These are phyloP conservation scores for Loriculus beryllinus DNA, from an alignment of 2,797 vertebrate genomes.

Conservation along the genomic window DNA sequence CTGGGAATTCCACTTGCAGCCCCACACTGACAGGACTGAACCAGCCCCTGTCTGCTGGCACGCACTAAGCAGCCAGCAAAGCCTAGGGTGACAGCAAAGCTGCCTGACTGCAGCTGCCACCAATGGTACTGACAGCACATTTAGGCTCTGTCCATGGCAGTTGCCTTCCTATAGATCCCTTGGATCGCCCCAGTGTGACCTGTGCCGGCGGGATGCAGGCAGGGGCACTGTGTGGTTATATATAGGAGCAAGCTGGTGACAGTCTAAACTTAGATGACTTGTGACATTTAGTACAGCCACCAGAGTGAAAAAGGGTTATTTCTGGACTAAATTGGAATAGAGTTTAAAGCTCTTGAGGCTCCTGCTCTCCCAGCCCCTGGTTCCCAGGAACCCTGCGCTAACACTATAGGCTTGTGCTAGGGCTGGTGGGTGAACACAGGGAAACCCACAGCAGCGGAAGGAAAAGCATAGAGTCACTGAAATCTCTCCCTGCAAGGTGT, in stretches of 20 bases:
- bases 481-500: neutral
- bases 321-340: slow-evolving; percentile 21
- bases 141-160: neutral
- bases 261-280: slow-evolving; percentile 78
- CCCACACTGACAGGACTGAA: neutral
- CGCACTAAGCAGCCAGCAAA: neutral
- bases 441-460: neutral
- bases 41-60: neutral
- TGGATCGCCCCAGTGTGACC: neutral
- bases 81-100: neutral
- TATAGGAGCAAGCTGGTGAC: slow-evolving; percentile 70
- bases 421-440: neutral
- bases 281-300: slow-evolving; percentile 71
- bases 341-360: neutral
- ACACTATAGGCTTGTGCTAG: neutral
- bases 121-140: fast-evolving
- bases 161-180: neutral
- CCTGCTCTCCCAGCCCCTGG: neutral
- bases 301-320: slow-evolving; percentile 47
- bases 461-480: neutral
- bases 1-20: neutral
- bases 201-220: slow-evolving; percentile 35
- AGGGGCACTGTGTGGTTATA: slow-evolving; percentile 49
- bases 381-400: neutral
- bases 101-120: neutral